These are phyloP conservation scores for Desmodus rotundus DNA, from an alignment of 2,113 vertebrate genomes.

Conservation along the genomic window DNA sequence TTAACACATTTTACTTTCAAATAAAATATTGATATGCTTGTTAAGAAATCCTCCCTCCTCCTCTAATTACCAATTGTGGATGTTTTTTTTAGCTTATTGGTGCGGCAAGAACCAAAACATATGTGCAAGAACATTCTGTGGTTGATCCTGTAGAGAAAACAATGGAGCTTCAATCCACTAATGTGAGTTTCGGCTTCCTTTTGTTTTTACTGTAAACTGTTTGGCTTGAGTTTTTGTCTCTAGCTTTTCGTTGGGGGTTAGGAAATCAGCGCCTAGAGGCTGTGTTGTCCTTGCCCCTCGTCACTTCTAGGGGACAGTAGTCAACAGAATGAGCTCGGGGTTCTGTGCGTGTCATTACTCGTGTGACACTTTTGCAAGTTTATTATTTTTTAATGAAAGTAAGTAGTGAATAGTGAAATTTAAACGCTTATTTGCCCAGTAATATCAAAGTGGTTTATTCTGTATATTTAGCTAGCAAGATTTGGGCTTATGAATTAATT, in stretches of 20 bases:
- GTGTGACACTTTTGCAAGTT: neutral
- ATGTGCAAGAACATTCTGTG: slow-evolving; percentile 94
- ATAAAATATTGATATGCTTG: neutral
- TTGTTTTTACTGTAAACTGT: neutral
- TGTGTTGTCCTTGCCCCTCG: accelerated
- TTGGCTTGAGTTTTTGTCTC: neutral
- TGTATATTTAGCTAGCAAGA: neutral
- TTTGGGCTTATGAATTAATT: slow-evolving; percentile 1
- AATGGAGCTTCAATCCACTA: slow-evolving; percentile 94
- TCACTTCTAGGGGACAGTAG: neutral
- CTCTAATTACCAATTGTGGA: neutral
- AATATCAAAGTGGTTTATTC: neutral
- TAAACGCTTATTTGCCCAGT: neutral
- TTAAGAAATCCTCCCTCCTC: neutral
- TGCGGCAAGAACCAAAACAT: slow-evolving; percentile 88
- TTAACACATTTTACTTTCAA: neutral
- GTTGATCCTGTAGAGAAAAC: slow-evolving; percentile 90
- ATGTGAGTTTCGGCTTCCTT: slow-evolving; percentile 85
- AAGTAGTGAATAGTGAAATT: neutral
- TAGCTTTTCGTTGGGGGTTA: accelerated
- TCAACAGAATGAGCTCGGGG: neutral
- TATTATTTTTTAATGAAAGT: neutral
- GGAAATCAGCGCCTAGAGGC: accelerated
- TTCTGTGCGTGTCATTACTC: too few species aligned
- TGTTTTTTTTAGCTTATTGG: slow-evolving; percentile 89